phyloP scores from a whole-genome alignment of 2,113 vertebrate species.

The Chaenocephalus aceratus region DNA sequence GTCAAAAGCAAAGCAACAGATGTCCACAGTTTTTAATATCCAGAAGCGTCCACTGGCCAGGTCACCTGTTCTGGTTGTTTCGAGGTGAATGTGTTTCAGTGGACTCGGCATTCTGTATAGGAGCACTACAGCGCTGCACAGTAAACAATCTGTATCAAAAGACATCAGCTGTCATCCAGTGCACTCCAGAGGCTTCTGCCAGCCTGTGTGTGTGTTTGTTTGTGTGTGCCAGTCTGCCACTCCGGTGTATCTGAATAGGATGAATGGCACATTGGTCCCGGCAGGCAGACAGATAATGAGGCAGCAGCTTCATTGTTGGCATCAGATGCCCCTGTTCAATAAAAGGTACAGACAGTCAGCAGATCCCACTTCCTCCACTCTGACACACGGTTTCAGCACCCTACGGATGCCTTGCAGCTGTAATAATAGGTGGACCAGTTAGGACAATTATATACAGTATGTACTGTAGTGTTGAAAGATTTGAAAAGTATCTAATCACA shows the following conservation, averaged over 20 bases:
- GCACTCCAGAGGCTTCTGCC: slow-evolving; percentile 73
- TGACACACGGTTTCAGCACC: slow-evolving; percentile 1
- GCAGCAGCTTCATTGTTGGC: slow-evolving; percentile 73
- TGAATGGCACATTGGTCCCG: slow-evolving; percentile 47
- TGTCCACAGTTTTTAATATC: slow-evolving; percentile 61
- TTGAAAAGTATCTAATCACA: too few relatives aligned
- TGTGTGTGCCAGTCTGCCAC: slow-evolving; percentile 37
- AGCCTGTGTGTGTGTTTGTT: slow-evolving; percentile 30
- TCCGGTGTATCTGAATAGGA: slow-evolving; percentile 52
- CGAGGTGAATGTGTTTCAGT: slow-evolving; percentile 50
- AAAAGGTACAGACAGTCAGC: slow-evolving; percentile 76
- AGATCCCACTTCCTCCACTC: slow-evolving; percentile 63
- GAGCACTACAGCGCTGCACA: not conserved
- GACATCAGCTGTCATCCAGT: slow-evolving; percentile 59
- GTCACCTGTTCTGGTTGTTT: slow-evolving; percentile 66
- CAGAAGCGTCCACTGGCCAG: slow-evolving; percentile 51
- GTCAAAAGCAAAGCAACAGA: slow-evolving; percentile 54
- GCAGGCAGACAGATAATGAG: slow-evolving; percentile 60
- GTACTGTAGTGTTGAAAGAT: too few relatives aligned
- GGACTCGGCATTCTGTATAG: slow-evolving; percentile 67
- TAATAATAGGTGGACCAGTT: not conserved
- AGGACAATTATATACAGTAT: not conserved
- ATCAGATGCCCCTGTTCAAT: slow-evolving; percentile 63
- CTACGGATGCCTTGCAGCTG: slow-evolving; percentile 16
- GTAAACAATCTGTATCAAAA: slow-evolving; percentile 67